Evolutionary conservation across 2,888 invertebrate species (phyloP).

Genomic region (Athalia rosae): DNA sequence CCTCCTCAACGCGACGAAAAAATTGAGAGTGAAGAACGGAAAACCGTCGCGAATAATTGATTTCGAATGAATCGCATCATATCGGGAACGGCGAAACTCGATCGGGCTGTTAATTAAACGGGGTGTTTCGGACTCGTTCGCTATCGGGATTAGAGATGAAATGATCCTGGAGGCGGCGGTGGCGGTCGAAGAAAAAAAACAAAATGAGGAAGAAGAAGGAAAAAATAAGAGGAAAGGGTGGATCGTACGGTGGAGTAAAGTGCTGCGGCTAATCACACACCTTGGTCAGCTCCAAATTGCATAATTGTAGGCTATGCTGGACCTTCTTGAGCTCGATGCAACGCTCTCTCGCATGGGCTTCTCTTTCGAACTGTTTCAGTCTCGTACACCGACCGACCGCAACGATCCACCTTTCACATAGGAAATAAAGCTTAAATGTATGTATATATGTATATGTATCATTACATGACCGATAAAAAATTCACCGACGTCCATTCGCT

Average conservation of each 20-base stretch:
- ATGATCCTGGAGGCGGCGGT: conserved; percentile 44
- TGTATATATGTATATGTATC: too few relatives aligned
- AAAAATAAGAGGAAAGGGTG: conserved; percentile 11
- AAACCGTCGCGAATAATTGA: too few relatives aligned
- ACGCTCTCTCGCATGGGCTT: neutral
- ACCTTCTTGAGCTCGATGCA: conserved; percentile 17
- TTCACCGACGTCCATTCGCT: too few relatives aligned
- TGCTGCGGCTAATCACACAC: conserved; percentile 54
- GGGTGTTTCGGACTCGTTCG: conserved; percentile 2
- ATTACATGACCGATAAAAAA: too few relatives aligned
- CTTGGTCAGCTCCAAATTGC: conserved; percentile 53
- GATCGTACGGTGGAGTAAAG: conserved; percentile 49
- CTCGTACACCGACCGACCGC: conserved; percentile 1
- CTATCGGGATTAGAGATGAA: conserved; percentile 27
- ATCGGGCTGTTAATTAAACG: neutral
- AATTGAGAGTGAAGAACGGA: too few relatives aligned
- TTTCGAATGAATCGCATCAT: neutral
- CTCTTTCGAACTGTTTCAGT: conserved; percentile 28
- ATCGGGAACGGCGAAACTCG: neutral
- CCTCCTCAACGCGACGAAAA: too few relatives aligned
- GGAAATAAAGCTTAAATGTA: too few relatives aligned
- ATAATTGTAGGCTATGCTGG: conserved; percentile 53
- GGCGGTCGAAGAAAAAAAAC: conserved; percentile 33
- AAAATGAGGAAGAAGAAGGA: conserved; percentile 34
- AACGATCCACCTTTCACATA: too few relatives aligned